phyloP scores from a whole-genome alignment of 30 jellyfish, hydroid and myxozoan species.

The Chrysaora quinquecirrha region DNA sequence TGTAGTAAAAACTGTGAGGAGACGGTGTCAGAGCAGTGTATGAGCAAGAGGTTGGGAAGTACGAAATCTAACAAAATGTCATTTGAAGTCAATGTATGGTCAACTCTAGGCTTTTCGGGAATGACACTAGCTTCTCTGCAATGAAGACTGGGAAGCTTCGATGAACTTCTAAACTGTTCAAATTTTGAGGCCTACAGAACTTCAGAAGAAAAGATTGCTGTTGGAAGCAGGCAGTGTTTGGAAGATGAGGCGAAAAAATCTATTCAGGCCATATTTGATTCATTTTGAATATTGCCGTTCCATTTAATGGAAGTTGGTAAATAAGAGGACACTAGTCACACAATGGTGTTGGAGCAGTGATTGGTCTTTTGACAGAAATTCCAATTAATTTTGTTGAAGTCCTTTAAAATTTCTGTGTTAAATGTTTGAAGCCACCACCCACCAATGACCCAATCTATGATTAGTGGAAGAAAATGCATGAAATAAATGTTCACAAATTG shows the following conservation, averaged over 20 bases:
- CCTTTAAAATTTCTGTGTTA: neutral
- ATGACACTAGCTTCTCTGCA: neutral
- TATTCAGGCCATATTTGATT: neutral
- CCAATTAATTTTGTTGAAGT: neutral
- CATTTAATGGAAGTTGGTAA: neutral
- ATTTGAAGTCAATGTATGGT: neutral
- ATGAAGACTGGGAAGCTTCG: neutral
- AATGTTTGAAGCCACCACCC: neutral
- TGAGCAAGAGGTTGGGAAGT: neutral
- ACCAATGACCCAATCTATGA: neutral
- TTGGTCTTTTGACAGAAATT: neutral
- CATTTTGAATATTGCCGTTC: neutral
- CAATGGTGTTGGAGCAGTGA: neutral
- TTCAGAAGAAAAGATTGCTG: neutral
- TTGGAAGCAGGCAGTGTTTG: neutral
- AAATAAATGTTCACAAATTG: too few species aligned
- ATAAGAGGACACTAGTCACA: neutral
- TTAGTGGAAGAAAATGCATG: conserved; percentile 25
- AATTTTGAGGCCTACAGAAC: neutral
- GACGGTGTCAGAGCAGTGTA: neutral
- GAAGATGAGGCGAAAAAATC: neutral
- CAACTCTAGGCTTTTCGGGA: neutral
- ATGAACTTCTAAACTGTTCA: neutral
- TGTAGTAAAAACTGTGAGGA: neutral
- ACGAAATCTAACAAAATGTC: neutral